phyloP scores from a whole-genome alignment of 2,113 vertebrate species.

The Collichthys lucidus region DNA sequence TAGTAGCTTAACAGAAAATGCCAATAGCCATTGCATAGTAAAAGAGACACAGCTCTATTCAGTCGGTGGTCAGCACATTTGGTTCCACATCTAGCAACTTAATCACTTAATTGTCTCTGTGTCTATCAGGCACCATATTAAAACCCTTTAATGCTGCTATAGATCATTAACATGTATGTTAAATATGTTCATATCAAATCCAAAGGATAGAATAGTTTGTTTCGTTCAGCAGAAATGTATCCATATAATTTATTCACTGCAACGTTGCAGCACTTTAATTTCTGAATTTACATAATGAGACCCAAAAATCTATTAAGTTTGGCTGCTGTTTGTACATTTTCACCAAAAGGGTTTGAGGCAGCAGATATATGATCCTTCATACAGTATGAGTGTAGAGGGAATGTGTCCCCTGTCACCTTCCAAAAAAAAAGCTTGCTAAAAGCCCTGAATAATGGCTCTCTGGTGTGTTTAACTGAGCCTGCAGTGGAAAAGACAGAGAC shows the following conservation, averaged over 20 bases:
- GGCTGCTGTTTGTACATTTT: conserved; percentile 37
- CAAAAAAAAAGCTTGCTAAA: conserved; percentile 62
- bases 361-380: conserved; percentile 61
- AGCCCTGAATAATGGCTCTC: conserved; percentile 57
- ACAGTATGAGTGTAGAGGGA: conserved; percentile 44
- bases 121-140: neutral
- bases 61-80: conserved; percentile 1
- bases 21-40: neutral
- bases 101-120: neutral
- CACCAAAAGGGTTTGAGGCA: conserved; percentile 33
- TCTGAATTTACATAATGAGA: conserved; percentile 51
- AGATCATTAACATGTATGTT: neutral
- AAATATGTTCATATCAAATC: neutral
- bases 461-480: conserved; percentile 31
- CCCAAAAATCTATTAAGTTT: conserved; percentile 54
- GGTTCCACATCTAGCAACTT: neutral
- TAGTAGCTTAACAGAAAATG: neutral
- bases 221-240: neutral
- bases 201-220: neutral
- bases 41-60: neutral
- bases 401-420: conserved; percentile 62
- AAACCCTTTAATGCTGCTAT: neutral
- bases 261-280: conserved; percentile 35
- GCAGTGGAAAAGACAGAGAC: conserved; percentile 46
- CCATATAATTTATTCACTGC: neutral